A percentile compares a stretch with the other conserved stretches of the same genome.
These are phyloP conservation scores for Aleiodes testaceus DNA, from an alignment of 2,888 invertebrate genomes.

Conservation along the genomic window DNA sequence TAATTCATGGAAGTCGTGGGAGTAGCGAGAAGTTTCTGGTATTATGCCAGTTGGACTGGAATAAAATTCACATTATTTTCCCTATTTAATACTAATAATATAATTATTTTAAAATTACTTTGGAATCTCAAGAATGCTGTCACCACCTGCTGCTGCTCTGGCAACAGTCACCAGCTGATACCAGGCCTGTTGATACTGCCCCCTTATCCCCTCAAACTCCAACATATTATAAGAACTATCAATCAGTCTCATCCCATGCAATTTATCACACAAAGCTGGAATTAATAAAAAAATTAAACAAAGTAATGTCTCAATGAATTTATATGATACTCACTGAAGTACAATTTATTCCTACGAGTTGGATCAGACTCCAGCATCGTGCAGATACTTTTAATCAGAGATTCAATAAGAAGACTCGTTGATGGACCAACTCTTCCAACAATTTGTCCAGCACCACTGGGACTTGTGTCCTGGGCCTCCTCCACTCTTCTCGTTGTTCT, in stretches of 20 bases:
- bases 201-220: slow-evolving; percentile 82
- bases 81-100: too few species aligned
- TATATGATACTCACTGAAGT: slow-evolving; percentile 72
- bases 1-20: slow-evolving; percentile 81
- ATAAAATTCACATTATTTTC: not conserved
- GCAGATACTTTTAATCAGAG: slow-evolving; percentile 81
- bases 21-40: slow-evolving; percentile 79
- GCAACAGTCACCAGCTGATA: slow-evolving; percentile 79
- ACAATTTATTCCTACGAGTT: slow-evolving; percentile 76
- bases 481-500: slow-evolving; percentile 50
- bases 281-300: slow-evolving; percentile 41
- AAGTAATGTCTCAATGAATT: slow-evolving; percentile 13
- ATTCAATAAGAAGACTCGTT: slow-evolving; percentile 81
- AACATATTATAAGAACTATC: slow-evolving; percentile 81
- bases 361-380: slow-evolving; percentile 78
- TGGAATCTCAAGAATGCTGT: slow-evolving; percentile 56
- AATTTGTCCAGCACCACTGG: slow-evolving; percentile 50
- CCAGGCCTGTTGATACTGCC: slow-evolving; percentile 80
- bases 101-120: slow-evolving; percentile 53
- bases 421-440: slow-evolving; percentile 74
- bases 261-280: slow-evolving; percentile 78
- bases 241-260: slow-evolving; percentile 81
- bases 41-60: not conserved
- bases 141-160: slow-evolving; percentile 67
- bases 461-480: slow-evolving; percentile 43